These are phyloP conservation scores for Bruchidius siliquastri DNA, from an alignment of 2,888 invertebrate species.

Conservation along the genomic window DNA sequence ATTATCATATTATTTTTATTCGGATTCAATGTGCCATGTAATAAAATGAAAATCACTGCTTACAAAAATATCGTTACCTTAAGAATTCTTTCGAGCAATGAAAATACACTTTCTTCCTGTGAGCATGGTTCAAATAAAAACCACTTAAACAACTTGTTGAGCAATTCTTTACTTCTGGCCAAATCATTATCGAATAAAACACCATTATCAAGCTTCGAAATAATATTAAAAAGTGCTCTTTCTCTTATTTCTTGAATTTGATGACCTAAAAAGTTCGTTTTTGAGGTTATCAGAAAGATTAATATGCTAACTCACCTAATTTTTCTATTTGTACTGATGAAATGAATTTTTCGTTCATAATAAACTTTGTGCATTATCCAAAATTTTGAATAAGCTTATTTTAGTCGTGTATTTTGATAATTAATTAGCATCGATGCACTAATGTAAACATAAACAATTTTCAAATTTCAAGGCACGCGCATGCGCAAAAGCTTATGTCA, in stretches of 20 bases:
- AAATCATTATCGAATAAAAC: constrained; percentile 59
- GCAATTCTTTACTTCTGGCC: constrained; percentile 54
- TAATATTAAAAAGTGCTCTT: constrained; percentile 41
- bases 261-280: constrained; percentile 35
- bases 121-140: constrained; percentile 54
- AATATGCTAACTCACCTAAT: constrained; percentile 32
- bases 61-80: constrained; percentile 45
- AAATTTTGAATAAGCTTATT: neutral
- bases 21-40: too few species aligned
- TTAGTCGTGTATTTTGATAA: neutral
- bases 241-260: constrained; percentile 45
- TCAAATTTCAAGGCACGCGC: neutral
- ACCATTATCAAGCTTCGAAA: constrained; percentile 61
- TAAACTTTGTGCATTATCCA: neutral
- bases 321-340: constrained; percentile 40
- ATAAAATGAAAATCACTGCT: too few species aligned
- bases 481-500: neutral
- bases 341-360: constrained; percentile 27
- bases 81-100: constrained; percentile 53
- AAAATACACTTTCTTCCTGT: constrained; percentile 55
- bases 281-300: constrained; percentile 13
- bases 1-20: too few species aligned
- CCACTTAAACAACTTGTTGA: constrained; percentile 60
- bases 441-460: neutral
- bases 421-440: neutral